A percentile compares a stretch with the other conserved stretches of the same genome.
phyloP scores from a whole-genome alignment of 2,888 invertebrate species.

The Latrodectus elegans region DNA sequence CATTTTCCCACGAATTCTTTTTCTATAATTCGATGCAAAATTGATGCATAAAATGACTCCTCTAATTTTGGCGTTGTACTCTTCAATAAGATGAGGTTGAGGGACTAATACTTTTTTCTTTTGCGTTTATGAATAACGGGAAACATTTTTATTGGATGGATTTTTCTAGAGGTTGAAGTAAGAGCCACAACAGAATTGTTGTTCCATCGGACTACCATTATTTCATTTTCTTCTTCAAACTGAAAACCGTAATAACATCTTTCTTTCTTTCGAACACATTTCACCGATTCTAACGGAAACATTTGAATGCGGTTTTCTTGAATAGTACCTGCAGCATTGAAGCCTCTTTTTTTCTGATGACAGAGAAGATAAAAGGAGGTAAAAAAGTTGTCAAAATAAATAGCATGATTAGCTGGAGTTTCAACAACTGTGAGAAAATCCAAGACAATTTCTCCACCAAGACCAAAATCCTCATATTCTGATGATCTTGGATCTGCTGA shows the following conservation, averaged over 20 bases:
- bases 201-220: neutral
- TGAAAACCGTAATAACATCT: slow-evolving; percentile 4
- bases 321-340: slow-evolving; percentile 10
- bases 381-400: slow-evolving; percentile 20
- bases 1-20: neutral
- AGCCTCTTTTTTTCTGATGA: neutral
- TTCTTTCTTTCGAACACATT: too few relatives aligned
- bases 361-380: slow-evolving; percentile 11
- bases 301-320: slow-evolving; percentile 3
- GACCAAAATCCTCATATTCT: too few relatives aligned
- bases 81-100: slow-evolving; percentile 5
- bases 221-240: too few relatives aligned
- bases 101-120: neutral
- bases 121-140: slow-evolving; percentile 1
- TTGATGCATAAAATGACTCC: neutral
- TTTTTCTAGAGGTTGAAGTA: slow-evolving; percentile 4
- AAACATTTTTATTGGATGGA: slow-evolving; percentile 4
- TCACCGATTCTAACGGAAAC: neutral
- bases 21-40: neutral
- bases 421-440: slow-evolving; percentile 5
- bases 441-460: neutral
- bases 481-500: neutral
- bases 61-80: neutral
- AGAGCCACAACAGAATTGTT: too few relatives aligned
- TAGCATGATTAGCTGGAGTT: slow-evolving; percentile 6